Percentiles rank a stretch among this genome's conserved stretches.
phyloP scores from a whole-genome alignment of 2,113 vertebrate species.

The Otolemur garnettii region DNA sequence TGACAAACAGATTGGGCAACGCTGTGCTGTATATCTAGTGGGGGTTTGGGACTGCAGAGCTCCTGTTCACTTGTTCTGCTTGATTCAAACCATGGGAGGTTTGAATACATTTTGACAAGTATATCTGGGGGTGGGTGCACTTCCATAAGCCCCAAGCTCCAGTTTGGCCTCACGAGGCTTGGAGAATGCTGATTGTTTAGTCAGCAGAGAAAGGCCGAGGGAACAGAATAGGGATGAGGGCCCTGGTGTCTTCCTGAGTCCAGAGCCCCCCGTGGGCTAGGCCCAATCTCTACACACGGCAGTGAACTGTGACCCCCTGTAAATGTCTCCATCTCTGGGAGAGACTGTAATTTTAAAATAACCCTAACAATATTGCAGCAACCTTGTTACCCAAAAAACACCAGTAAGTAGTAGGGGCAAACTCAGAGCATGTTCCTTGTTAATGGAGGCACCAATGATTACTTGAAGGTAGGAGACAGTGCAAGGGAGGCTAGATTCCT shows the following conservation, averaged over 20 bases:
- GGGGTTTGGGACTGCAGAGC: accelerated
- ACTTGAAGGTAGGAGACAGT: constrained; percentile 73
- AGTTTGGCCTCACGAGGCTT: neutral
- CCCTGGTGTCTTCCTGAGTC: accelerated
- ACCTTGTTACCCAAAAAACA: neutral
- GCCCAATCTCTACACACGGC: accelerated
- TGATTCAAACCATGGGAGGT: neutral
- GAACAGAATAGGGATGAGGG: neutral
- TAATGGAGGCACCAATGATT: neutral
- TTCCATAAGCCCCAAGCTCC: neutral
- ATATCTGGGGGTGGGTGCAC: accelerated
- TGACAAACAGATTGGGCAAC: accelerated
- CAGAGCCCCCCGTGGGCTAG: neutral
- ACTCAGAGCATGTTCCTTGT: neutral
- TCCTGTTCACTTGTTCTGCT: neutral
- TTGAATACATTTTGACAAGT: neutral
- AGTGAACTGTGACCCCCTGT: neutral
- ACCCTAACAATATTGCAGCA: neutral
- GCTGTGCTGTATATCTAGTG: neutral
- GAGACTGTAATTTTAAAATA: neutral
- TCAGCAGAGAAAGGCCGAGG: neutral
- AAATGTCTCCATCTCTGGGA: neutral
- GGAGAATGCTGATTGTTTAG: neutral
- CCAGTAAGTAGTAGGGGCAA: neutral
- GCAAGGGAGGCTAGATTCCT: constrained; percentile 80